Evolutionary conservation across 2,888 invertebrate species (phyloP), one percentile per base, ranked within the genome.

Genomic region (Oligia strigilis): DNA sequence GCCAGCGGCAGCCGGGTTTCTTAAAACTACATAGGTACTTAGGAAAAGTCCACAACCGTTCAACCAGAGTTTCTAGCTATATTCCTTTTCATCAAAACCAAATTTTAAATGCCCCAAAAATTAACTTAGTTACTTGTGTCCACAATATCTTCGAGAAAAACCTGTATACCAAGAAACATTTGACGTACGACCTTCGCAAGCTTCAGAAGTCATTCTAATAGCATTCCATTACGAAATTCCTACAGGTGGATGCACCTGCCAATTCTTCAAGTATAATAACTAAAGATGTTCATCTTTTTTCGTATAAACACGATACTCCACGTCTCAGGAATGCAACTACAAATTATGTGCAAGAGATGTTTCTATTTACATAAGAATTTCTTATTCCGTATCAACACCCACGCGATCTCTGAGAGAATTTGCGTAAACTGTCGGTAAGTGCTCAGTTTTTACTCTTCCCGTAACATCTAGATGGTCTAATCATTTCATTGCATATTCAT

Each of bases 321-420:
- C 52, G 58, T 49, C 43, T 52, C 2, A 52, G 65, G 72, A 73
- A 85, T 80, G 62, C 64, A 81, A 46, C 49, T 58, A 69, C 69
- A 65, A 64, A 72, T 66, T 55, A 23, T 69, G 64, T 64, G 60
- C 55, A 49, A 67, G 49, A 78, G 14, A 78, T 78, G 65, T 77
- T 69, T 49, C 14, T 55, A 84, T 87, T 87, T 81, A 75, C 83
- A 83, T 85, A 85, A 74, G 79, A 85, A 81, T 87, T 72, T 86
- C 62, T 86, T 58, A 43, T 72, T 77, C 84, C 75, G 78, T 23
- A 67, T 72, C 65, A 55, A 46, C 43, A 75, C 58, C 69, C 82
- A 81, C 80, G 84, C 88, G 72, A 87, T 70, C 43, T 29, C 9
- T 13, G 14, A 49, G 6, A 75, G 4, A 40, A 80, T 77, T 64